phyloP scores from a whole-genome alignment of 2,888 invertebrate species.

The Hemicrepidius hirtus region DNA sequence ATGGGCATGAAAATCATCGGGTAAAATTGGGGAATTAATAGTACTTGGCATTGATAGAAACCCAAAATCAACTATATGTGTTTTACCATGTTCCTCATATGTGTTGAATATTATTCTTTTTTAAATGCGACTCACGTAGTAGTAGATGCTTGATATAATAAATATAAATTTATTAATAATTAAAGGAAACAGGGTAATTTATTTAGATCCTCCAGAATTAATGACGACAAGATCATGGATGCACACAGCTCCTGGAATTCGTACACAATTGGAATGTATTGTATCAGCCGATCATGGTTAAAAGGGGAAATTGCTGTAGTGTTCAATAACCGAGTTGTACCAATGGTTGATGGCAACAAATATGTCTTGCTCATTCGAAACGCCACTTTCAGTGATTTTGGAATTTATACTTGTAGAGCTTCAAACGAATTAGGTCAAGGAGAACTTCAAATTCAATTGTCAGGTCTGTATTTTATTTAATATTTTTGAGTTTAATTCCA shows the following conservation, averaged over 20 bases:
- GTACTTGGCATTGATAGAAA: conserved; percentile 69
- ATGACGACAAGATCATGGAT: conserved; percentile 79
- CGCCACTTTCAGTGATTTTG: conserved; percentile 82
- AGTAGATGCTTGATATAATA: no score
- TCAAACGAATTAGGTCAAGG: conserved; percentile 84
- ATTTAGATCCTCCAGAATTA: conserved; percentile 85
- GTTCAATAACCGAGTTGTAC: conserved; percentile 71
- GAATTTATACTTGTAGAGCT: conserved; percentile 86
- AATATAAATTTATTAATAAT: no score
- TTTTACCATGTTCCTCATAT: no score
- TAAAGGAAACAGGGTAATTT: not conserved
- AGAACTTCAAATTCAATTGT: conserved; percentile 82
- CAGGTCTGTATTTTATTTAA: conserved; percentile 72
- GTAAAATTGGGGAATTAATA: conserved; percentile 70
- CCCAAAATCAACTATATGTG: conserved; percentile 69
- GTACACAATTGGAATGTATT: conserved; percentile 81
- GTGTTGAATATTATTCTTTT: no score
- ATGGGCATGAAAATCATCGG: conserved; percentile 70
- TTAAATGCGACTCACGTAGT: no score
- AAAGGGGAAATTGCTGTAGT: conserved; percentile 77
- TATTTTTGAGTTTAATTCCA: no score
- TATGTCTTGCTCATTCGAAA: conserved; percentile 82
- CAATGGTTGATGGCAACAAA: conserved; percentile 72
- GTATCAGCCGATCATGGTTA: conserved; percentile 82
- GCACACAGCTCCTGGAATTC: conserved; percentile 83